A percentile compares a stretch with the other conserved stretches of the same genome.
Conservation (phyloP, 2,888 invertebrate species). For the Diarsia brunnea region DNA sequence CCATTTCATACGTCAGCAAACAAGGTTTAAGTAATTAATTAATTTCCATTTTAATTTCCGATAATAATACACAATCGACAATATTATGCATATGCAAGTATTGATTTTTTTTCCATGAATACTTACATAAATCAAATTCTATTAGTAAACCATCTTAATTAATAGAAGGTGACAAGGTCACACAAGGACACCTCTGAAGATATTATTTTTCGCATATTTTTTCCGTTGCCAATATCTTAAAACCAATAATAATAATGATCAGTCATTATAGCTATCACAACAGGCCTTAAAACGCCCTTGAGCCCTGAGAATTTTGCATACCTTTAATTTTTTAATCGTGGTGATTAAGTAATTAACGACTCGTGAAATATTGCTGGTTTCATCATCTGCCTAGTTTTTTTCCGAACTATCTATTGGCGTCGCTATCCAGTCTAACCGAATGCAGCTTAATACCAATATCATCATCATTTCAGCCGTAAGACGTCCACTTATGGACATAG, state of each 20-base stretch:
- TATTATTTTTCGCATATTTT: constrained; percentile 44
- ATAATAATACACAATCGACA: constrained; percentile 40
- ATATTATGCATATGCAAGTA: constrained; percentile 32
- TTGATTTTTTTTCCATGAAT: constrained; percentile 50
- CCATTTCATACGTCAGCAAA: constrained; percentile 21
- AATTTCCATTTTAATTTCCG: constrained; percentile 45
- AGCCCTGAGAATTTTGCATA: constrained; percentile 19
- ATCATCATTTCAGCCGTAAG: no score
- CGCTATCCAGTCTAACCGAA: no score
- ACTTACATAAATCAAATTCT: constrained; percentile 43
- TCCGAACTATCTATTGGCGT: no score
- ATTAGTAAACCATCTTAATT: constrained; percentile 52
- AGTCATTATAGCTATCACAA: constrained; percentile 21
- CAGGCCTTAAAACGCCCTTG: constrained; percentile 14
- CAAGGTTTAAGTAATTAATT: constrained; percentile 34
- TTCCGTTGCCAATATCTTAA: constrained; percentile 27
- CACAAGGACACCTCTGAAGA: constrained; percentile 1
- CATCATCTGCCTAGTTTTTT: no score
- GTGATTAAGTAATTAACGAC: background rate
- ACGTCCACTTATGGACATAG: no score
- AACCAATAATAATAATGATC: constrained; percentile 12
- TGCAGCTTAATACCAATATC: no score
- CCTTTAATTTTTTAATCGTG: background rate
- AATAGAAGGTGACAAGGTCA: constrained; percentile 53
- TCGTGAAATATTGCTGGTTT: background rate